These are phyloP conservation scores for Danio jaintianensis DNA, from an alignment of 2,797 vertebrate genomes.

Conservation along the genomic window DNA sequence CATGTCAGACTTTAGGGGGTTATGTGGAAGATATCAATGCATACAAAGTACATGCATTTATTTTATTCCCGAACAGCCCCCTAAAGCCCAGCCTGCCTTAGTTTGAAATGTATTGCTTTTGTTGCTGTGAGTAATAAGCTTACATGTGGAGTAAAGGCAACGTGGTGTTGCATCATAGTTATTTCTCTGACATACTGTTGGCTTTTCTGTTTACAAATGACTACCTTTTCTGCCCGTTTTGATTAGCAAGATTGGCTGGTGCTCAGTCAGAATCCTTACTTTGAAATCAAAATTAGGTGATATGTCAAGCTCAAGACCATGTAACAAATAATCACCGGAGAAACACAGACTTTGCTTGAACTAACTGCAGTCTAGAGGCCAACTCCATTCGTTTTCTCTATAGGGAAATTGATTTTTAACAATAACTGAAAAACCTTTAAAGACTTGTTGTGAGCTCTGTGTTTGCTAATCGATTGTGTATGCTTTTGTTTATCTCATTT, in stretches of 20 bases:
- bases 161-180: neutral
- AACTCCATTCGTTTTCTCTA: too few species aligned
- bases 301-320: neutral
- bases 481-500: too few species aligned
- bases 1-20: neutral
- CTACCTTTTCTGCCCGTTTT: neutral
- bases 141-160: neutral
- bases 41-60: slow-evolving; percentile 7
- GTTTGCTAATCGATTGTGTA: too few species aligned
- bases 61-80: neutral
- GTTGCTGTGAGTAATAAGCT: slow-evolving; percentile 2
- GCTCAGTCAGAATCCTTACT: neutral
- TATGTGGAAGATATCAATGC: neutral
- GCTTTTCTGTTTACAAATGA: neutral
- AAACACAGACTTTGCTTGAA: neutral
- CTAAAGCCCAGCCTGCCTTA: neutral
- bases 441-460: too few species aligned
- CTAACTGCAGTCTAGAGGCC: neutral
- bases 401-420: too few species aligned
- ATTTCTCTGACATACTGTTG: slow-evolving; percentile 1
- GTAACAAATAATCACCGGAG: neutral
- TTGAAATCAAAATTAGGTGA: neutral
- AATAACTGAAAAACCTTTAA: too few species aligned
- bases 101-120: neutral
- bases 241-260: neutral